Percentiles rank a stretch among this genome's conserved stretches.
phyloP scores from a whole-genome alignment of 2,888 invertebrate genomes.

The Cenopis cana region DNA sequence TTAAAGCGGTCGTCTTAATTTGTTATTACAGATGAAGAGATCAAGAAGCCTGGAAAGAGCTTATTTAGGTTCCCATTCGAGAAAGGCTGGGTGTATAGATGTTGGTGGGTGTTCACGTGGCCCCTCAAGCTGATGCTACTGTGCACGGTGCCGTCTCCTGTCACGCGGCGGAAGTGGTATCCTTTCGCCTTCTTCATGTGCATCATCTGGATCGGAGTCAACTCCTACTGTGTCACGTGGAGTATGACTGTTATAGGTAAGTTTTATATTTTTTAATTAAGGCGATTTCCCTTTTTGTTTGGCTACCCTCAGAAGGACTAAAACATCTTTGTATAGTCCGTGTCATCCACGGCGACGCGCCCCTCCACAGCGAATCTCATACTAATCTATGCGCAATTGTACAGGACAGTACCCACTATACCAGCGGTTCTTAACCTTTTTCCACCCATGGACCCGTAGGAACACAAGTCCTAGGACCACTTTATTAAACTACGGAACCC shows the following conservation, averaged over 20 bases:
- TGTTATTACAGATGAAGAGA: constrained; percentile 47
- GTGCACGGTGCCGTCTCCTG: constrained; percentile 89
- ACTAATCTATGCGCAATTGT: too few species aligned
- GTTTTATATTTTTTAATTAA: constrained; percentile 40
- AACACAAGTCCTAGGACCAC: too few species aligned
- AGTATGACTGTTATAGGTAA: constrained; percentile 94
- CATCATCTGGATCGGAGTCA: constrained; percentile 92
- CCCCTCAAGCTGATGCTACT: constrained; percentile 88
- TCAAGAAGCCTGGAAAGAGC: constrained; percentile 61
- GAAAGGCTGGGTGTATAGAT: constrained; percentile 61
- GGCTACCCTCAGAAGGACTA: too few species aligned
- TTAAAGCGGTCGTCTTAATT: too few species aligned
- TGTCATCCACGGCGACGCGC: too few species aligned
- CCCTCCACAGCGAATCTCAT: too few species aligned
- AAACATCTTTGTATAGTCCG: too few species aligned
- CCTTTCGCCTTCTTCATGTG: constrained; percentile 94
- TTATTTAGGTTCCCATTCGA: constrained; percentile 76
- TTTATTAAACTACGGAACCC: too few species aligned
- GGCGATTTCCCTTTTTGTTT: too few species aligned
- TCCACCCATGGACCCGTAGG: too few species aligned
- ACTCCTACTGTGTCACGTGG: constrained; percentile 96
- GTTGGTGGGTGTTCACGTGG: constrained; percentile 89
- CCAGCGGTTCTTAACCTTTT: too few species aligned
- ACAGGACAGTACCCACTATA: too few species aligned
- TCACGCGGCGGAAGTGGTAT: constrained; percentile 86